A percentile compares a stretch with the other conserved stretches of the same genome.
Evolutionary conservation across 1,140 invertebrate species (phyloP).

Genomic region (Centruroides sculpturatus): DNA sequence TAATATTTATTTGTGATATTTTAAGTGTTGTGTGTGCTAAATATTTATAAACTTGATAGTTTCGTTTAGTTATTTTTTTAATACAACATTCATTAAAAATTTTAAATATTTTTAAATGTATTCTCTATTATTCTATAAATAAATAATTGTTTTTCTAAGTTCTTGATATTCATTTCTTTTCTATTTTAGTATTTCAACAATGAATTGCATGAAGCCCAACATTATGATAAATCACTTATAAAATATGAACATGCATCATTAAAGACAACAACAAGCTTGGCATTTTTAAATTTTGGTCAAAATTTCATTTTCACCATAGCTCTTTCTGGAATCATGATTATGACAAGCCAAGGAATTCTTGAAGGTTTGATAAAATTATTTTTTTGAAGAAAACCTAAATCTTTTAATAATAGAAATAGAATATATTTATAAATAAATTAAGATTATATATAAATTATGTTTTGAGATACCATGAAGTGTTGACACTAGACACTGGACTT

Average conservation of each 20-base stretch:
- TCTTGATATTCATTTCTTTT: background rate
- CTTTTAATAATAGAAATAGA: no score
- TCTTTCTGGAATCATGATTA: slow-evolving; percentile 80
- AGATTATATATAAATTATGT: no score
- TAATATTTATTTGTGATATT: no score
- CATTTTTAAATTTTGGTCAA: slow-evolving; percentile 94
- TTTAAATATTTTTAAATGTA: no score
- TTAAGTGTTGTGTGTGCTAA: no score
- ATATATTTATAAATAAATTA: no score
- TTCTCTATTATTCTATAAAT: background rate
- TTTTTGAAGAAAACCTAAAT: no score
- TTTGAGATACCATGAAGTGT: no score
- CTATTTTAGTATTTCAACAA: slow-evolving; percentile 89
- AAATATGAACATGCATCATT: slow-evolving; percentile 84
- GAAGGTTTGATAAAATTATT: slow-evolving; percentile 43
- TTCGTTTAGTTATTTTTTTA: no score
- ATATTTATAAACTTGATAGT: no score
- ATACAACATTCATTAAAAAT: no score
- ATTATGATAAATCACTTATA: slow-evolving; percentile 73
- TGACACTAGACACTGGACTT: no score
- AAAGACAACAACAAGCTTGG: slow-evolving; percentile 87
- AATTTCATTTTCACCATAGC: slow-evolving; percentile 92
- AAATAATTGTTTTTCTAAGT: background rate
- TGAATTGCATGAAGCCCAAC: slow-evolving; percentile 80
- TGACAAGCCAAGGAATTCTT: slow-evolving; percentile 78